These are phyloP conservation scores for Psittacara wagleri DNA, from an alignment of 2,113 vertebrate species.

Conservation along the genomic window DNA sequence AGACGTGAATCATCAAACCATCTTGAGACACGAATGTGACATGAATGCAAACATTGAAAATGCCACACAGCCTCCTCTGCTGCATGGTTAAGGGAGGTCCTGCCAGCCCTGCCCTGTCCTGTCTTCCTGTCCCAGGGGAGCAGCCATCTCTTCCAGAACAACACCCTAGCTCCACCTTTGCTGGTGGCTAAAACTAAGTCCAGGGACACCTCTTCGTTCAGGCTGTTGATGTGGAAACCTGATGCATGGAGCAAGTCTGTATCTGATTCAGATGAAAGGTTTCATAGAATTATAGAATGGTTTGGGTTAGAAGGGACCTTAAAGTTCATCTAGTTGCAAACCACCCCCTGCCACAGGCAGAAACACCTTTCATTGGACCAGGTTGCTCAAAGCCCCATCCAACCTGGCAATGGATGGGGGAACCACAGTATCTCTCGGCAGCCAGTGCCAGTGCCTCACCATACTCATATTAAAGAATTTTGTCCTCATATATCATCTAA, in stretches of 20 bases:
- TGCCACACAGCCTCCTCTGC: fast-evolving
- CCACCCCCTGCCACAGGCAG: neutral
- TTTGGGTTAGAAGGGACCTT: neutral
- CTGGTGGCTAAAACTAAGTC: neutral
- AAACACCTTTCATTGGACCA: neutral
- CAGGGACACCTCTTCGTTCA: neutral
- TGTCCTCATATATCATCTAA: neutral
- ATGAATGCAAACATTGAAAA: neutral
- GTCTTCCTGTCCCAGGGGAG: fast-evolving
- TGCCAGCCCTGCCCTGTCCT: neutral
- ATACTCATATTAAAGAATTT: neutral
- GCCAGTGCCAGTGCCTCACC: neutral
- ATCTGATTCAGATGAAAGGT: neutral
- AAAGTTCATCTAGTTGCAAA: neutral
- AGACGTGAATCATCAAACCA: neutral
- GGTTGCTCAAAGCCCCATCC: too few species aligned
- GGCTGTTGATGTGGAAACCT: neutral
- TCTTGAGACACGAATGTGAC: neutral
- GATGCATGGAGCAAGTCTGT: fast-evolving
- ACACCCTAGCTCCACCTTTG: fast-evolving
- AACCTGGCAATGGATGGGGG: too few species aligned
- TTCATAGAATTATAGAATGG: neutral
- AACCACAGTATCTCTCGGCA: too few species aligned
- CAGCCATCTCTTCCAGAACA: fast-evolving
- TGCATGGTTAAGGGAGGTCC: neutral